Evolutionary conservation across 2,797 vertebrate species (phyloP), one percentile per base, ranked within the genome.

Genomic region (Moxostoma hubbsi): DNA sequence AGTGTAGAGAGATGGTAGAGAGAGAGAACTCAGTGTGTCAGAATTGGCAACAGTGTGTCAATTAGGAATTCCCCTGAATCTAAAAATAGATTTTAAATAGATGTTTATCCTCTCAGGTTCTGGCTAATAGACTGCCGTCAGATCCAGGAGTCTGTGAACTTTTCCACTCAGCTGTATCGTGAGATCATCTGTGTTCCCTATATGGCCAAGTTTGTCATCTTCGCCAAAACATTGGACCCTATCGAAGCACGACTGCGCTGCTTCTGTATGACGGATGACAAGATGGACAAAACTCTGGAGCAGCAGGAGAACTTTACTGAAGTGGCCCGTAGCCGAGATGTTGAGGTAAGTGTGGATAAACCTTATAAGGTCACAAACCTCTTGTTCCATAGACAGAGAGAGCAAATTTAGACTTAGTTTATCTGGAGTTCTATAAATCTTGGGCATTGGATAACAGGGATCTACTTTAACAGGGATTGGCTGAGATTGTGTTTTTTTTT

Each of bases 141-240:
- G 90, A 93, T 94, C 63, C 97, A 97, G 82, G 97, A 98, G 89
- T 97, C 97, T 1, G 96, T 99, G 69, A 93, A 92, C 76, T 98
- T 98, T 89, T 96, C 93, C 80, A 95, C 96, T 74, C 97, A 98
- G 94, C 94, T 99, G 16, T 99, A 99, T 88, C 94, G 96, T 91
- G 97, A 99, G 88, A 96, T 99, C 87, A 98, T 99, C 82, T 99
- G 97, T 84, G 97, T 99, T 5, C 97, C 97, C 6, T 99, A 99
- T 83, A 98, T 99, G 97, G 97, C 97, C 88, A 99, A 99, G 91
- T 99, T 99, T 88, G 97, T 99, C 75, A 96, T 99, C 68, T 99
- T 99, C 89, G 97, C 97, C 88, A 99, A 99, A 87, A 98, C 97
- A 0, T 93, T 98, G 1, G 97, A 99, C 85, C 96, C 97, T 66